Conservation (phyloP, 2,113 vertebrate genomes). For the Elachura formosa region DNA sequence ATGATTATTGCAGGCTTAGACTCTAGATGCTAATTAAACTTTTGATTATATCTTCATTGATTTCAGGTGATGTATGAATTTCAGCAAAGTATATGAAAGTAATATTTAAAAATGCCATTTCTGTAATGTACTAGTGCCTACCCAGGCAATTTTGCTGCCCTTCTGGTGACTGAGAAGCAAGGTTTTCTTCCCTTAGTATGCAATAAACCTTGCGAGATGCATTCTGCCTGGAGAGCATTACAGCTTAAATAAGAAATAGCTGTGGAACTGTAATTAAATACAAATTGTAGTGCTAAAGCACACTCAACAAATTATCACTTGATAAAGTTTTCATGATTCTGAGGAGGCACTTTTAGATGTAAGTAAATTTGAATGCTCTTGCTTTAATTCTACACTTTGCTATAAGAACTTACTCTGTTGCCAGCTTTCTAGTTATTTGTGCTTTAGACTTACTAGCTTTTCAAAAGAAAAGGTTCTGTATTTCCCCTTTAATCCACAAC, state of each 20-base stretch:
- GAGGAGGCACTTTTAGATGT: background rate
- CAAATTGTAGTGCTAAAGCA: background rate
- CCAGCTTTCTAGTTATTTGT: background rate
- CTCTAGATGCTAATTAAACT: conserved; percentile 20
- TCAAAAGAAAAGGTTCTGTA: background rate
- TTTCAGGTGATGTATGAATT: background rate
- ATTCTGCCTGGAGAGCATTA: background rate
- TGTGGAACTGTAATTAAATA: conserved; percentile 34
- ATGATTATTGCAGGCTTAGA: background rate
- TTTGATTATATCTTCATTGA: conserved; percentile 26
- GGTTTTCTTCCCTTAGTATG: background rate
- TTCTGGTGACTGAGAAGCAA: background rate
- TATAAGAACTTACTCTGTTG: background rate
- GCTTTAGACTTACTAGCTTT: background rate
- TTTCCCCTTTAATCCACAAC: background rate
- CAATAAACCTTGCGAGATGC: background rate
- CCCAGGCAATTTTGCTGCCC: background rate
- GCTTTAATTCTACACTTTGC: background rate
- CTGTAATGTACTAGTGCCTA: background rate
- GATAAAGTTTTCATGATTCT: background rate
- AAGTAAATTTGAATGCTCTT: conserved; percentile 14
- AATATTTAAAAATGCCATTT: conserved; percentile 10
- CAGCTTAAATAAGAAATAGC: background rate
- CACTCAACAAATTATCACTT: background rate
- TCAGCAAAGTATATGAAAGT: background rate